These are phyloP conservation scores for Bubalus kerabau DNA, from an alignment of 2,113 vertebrate species.

Conservation along the genomic window DNA sequence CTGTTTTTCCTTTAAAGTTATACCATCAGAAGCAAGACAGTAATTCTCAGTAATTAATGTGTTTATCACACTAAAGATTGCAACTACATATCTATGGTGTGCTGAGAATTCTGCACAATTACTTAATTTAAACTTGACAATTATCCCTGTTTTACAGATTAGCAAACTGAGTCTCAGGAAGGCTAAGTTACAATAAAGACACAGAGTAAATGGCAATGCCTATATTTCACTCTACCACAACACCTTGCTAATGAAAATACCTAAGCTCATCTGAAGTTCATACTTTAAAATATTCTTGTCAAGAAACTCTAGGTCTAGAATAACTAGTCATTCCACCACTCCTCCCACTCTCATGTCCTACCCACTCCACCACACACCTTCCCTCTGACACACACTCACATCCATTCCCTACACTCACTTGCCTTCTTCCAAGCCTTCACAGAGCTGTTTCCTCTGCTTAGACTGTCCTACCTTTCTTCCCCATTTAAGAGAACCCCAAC, in stretches of 20 bases:
- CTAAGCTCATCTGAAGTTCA: neutral
- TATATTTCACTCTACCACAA: neutral
- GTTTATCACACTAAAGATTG: neutral
- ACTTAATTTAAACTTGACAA: constrained; percentile 8
- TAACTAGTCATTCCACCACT: neutral
- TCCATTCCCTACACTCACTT: neutral
- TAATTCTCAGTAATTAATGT: neutral
- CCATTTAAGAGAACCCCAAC: neutral
- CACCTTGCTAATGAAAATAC: neutral
- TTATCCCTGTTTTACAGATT: neutral
- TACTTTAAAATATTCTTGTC: neutral
- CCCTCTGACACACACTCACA: neutral
- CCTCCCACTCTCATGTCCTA: neutral
- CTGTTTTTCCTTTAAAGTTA: neutral
- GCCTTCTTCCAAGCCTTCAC: neutral
- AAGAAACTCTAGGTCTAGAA: neutral
- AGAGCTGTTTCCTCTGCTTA: neutral
- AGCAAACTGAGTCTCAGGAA: neutral
- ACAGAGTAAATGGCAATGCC: neutral
- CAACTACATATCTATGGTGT: neutral
- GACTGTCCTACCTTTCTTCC: neutral
- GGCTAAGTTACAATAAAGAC: neutral
- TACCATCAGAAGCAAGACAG: neutral
- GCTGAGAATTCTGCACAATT: neutral
- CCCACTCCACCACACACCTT: neutral